Percentiles rank a stretch among this genome's conserved stretches.
phyloP scores from a whole-genome alignment of 2,113 vertebrate species.

The Rhizomys pruinosus region DNA sequence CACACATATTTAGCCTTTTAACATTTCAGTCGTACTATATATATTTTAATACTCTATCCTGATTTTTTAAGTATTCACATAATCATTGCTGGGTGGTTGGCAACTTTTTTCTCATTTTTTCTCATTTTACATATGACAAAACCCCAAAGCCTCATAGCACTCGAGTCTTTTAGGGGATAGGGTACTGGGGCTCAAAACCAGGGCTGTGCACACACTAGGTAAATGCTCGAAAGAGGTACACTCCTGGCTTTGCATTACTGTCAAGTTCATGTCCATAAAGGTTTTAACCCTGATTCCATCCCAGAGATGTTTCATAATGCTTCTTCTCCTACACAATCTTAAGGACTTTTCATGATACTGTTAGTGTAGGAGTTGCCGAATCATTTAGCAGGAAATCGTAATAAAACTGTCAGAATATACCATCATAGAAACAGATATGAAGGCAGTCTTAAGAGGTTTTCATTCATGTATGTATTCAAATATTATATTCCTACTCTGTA shows the following conservation, averaged over 20 bases:
- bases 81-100: background rate
- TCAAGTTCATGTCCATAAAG: background rate
- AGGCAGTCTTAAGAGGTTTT: background rate
- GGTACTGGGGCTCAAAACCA: background rate
- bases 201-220: background rate
- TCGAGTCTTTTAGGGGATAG: background rate
- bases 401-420: background rate
- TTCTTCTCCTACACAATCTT: background rate
- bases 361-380: constrained; percentile 7
- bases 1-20: constrained; percentile 7
- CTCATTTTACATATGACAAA: constrained; percentile 16
- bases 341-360: background rate
- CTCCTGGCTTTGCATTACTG: background rate
- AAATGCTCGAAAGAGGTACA: background rate
- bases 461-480: constrained; percentile 17
- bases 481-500: background rate
- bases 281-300: background rate
- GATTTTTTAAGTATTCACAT: background rate
- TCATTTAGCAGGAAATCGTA: background rate
- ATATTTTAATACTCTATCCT: background rate
- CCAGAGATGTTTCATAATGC: background rate
- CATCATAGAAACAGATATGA: background rate
- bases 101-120: background rate
- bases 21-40: background rate
- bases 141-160: background rate